Conservation (phyloP, 1,140 invertebrate genomes). For the Nilaparvata lugens region DNA sequence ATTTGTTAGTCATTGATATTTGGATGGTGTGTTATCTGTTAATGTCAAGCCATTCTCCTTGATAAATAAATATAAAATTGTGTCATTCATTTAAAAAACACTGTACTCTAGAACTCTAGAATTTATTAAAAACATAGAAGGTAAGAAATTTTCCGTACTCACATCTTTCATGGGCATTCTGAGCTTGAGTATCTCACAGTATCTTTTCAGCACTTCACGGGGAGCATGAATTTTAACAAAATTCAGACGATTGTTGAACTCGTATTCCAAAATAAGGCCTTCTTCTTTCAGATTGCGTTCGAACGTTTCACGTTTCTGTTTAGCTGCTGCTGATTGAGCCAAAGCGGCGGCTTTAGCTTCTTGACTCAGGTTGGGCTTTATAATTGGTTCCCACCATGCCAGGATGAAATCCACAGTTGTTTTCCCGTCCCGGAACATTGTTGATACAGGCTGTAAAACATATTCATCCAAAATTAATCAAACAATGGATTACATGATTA, state of each 20-base stretch:
- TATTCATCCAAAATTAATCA: too few species aligned
- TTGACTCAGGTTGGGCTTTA: not conserved
- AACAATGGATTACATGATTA: too few species aligned
- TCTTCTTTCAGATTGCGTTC: conserved; percentile 56
- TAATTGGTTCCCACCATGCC: conserved; percentile 15
- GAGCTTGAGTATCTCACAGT: conserved; percentile 88
- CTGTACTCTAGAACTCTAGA: too few species aligned
- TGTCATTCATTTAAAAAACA: too few species aligned
- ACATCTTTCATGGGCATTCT: conserved; percentile 91
- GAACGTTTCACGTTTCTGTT: conserved; percentile 40
- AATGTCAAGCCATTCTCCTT: too few species aligned
- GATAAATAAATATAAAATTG: too few species aligned
- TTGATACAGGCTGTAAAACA: conserved; percentile 13
- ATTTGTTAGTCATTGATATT: too few species aligned
- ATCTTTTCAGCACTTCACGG: conserved; percentile 70
- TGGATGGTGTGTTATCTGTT: too few species aligned
- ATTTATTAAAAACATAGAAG: too few species aligned
- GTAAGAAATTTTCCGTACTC: conserved; percentile 17
- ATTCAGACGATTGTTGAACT: conserved; percentile 46
- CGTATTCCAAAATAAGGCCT: conserved; percentile 56
- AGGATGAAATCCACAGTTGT: conserved; percentile 23
- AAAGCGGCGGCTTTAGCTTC: not conserved
- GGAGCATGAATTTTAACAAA: conserved; percentile 83
- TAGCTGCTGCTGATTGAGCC: conserved; percentile 4
- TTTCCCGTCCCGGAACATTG: conserved; percentile 19